Evolutionary conservation across 1,140 invertebrate species (phyloP), one percentile per base, ranked within the genome.

Genomic region (Rhyzopertha dominica): DNA sequence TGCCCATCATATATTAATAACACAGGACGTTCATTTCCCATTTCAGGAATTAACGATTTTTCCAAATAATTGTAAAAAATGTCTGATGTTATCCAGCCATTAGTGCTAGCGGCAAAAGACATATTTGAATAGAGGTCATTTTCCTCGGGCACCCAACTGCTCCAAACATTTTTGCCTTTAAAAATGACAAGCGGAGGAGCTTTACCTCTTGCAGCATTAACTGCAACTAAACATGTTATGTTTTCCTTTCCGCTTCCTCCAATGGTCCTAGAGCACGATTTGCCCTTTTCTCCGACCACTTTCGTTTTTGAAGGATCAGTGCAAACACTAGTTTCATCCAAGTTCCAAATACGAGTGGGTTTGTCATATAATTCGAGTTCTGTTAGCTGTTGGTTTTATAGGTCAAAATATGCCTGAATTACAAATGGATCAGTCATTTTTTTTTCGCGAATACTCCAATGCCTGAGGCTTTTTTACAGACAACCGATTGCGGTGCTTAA

Each of bases 391-490:
- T 51, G 46, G 40, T 53, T 30, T 13, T 59, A 35, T 4, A n/a
- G n/a, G n/a, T n/a, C n/a, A n/a, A n/a, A n/a, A n/a, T n/a, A n/a
- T n/a, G n/a, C n/a, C n/a, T n/a, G n/a, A n/a, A n/a, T n/a, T n/a
- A n/a, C n/a, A n/a, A n/a, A n/a, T n/a, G 53, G 57, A 39, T 56
- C 34, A 16, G 39, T 42, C 1, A 48, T 39, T 29, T 39, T 60
- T 53, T 59, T 64, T 31, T 28, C 60, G 29, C 8, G 56, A 34
- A 34, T 56, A 49, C 53, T 65, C 59, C 16, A 65, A 57, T 30
- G 49, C 38, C 54, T 65, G 58, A 4, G 65, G 59, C 42, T 65
- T 67, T 54, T 65, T 67, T 10, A 63, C 34, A 2, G 57, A 58
- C 1, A 67, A 31, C 26, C 45, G 28, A 28, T 67, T 50, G 5